Evolutionary conservation across 2,888 invertebrate species (phyloP), one percentile per base, ranked within the genome.

Genomic region (Calameuta filiformis): DNA sequence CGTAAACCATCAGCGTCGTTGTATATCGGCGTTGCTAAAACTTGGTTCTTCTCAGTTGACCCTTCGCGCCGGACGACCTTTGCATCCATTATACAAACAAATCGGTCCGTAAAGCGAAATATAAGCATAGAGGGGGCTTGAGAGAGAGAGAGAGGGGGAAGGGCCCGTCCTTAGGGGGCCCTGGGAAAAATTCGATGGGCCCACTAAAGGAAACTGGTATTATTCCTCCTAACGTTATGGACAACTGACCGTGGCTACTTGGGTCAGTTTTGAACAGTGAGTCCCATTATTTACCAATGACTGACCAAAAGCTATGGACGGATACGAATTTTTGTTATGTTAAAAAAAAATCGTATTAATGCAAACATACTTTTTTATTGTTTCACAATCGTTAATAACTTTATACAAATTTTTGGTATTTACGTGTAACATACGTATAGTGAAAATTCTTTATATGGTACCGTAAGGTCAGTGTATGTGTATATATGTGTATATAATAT

Each of bases 151-250:
- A 4, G 31, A 12, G 69, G 56, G 75, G 30, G 31, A 31, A n/a
- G n/a, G 35, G 34, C 34, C 73, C 56, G 68, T 77, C 76, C 76
- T 15, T 30, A 30, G 31, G 15, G 31, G 71, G 30, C 85, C 85
- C 82, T 86, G 85, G 85, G 86, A 85, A 86, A 84, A 31, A 75
- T 83, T 82, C 79, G 80, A 40, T 79, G 80, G 83, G 79, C 83
- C 84, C 85, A 80, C 85, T 81, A 81, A 75, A 83, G 84, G 85
- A 89, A 88, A 86, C 88, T 87, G 85, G 86, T 86, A 82, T 79
- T 37, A 73, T 77, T 76, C 73, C 68, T 68, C 69, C 69, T 31
- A 37, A 35, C 73, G 71, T 73, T 31, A 74, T 75, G 79, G 78
- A 79, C 80, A 80, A 78, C 76, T 76, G 76, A 78, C 77, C 74